Base-by-base conservation (phyloP, 2,888 invertebrate species). In the Campoplex nolae region DNA sequence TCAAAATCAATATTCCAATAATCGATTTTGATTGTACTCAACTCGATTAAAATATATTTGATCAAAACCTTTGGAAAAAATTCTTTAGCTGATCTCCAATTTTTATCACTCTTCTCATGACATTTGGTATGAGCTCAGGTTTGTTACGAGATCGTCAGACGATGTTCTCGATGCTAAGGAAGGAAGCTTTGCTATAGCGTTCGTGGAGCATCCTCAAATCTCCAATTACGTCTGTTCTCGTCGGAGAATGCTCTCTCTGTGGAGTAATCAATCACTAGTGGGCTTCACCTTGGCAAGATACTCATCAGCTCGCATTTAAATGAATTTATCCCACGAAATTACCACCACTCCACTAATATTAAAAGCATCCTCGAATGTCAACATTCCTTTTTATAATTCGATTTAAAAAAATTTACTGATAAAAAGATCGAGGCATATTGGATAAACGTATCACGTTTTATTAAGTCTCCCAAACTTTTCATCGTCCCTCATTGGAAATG, bases 241-340 rank as follows among this genome's bases (percentile, higher is more conserved):
- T 8, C 38, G 16, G 56, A 45, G 42, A 58, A 28, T 62, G 18
- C 42, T n/a, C 45, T 45, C 58, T 18, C 45, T 58, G 9, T 45
- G 45, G 62, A 38, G 6, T 32, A 62, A 75, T 62, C 75, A 75
- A 75, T 75, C 75, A 75, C 58, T 74, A 38, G 38, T 32, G 32
- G 8, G 38, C 18, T 58, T 45, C 45, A 13, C 75, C 8, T 45
- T 62, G 45, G 38, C 28, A 62, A 62, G 51, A 51, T 51, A 51
- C 48, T 75, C 23, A 62, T 28, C 51, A 11, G 51, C 51, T 51
- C 32, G 71, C 51, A 32, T 18, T 32, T 6, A n/a, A 9, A 32
- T 51, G 11, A 71, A 51, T 71, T 35, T 7, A 13, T 71, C 18
- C 18, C 56, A 38, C 13, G 56, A 35, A 51, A 56, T 56, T 56